phyloP scores from a whole-genome alignment of 1,140 invertebrate genomes.

The Papilio polyxenes region DNA sequence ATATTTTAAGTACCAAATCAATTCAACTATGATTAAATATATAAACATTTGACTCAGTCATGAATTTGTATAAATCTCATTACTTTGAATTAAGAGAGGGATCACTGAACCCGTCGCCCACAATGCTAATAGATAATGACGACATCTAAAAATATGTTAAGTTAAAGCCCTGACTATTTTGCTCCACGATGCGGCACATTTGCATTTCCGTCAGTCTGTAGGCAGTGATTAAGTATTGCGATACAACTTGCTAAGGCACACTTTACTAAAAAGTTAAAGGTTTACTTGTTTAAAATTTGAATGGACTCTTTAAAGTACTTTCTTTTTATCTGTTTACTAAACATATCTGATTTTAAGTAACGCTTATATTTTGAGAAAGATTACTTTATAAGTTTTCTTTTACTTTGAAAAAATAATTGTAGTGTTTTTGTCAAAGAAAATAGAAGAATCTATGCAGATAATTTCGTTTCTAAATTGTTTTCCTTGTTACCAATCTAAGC shows the following conservation, averaged over 20 bases:
- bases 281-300: background rate
- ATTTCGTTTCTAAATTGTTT: background rate
- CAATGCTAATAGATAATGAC: constrained; percentile 28
- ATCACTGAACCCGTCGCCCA: constrained; percentile 18
- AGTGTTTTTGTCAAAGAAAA: no score
- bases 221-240: constrained; percentile 35
- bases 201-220: constrained; percentile 38
- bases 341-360: no score
- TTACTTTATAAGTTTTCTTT: no score
- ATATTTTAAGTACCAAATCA: background rate
- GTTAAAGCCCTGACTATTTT: constrained; percentile 30
- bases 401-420: no score
- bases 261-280: background rate
- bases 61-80: background rate
- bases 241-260: constrained; percentile 15
- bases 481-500: background rate
- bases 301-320: no score
- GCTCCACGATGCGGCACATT: constrained; percentile 32
- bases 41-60: background rate
- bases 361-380: no score
- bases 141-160: constrained; percentile 34
- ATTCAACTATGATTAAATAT: background rate
- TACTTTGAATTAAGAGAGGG: constrained; percentile 15
- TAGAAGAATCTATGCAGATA: background rate
- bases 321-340: no score